A percentile compares a stretch with the other conserved stretches of the same genome.
phyloP scores from a whole-genome alignment of 2,113 vertebrate genomes.

The Cisticola juncidis region DNA sequence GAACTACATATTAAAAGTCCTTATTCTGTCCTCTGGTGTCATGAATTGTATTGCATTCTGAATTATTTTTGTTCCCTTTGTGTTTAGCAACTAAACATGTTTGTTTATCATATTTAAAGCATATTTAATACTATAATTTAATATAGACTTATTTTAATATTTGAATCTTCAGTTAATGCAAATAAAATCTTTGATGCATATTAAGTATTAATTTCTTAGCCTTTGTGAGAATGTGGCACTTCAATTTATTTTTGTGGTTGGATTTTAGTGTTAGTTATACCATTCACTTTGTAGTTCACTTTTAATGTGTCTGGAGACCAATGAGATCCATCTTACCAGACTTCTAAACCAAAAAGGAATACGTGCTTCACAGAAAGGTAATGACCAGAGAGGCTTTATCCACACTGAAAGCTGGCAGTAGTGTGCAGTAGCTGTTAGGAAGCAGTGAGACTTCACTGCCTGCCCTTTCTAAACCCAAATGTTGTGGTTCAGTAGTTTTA shows the following conservation, averaged over 20 bases:
- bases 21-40: conserved; percentile 49
- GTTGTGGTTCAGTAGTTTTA: not conserved
- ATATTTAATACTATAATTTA: conserved; percentile 78
- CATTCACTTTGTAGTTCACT: not conserved
- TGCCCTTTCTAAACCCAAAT: not conserved
- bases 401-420: not conserved
- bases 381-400: not conserved
- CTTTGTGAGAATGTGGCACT: not conserved
- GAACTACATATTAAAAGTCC: conserved; percentile 46
- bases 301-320: not conserved
- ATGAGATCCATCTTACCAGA: not conserved
- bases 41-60: conserved; percentile 46
- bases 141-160: conserved; percentile 72
- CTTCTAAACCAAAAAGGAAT: not conserved
- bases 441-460: not conserved
- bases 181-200: conserved; percentile 57
- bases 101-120: conserved; percentile 69
- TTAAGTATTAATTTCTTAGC: conserved; percentile 15
- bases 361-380: not conserved
- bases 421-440: not conserved
- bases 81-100: conserved; percentile 40
- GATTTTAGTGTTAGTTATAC: not conserved
- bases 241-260: not conserved
- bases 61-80: conserved; percentile 59
- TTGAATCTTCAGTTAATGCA: conserved; percentile 53